Evolutionary conservation across 2,113 vertebrate genomes (phyloP).

Genomic region (Chaenogobius annularis): DNA sequence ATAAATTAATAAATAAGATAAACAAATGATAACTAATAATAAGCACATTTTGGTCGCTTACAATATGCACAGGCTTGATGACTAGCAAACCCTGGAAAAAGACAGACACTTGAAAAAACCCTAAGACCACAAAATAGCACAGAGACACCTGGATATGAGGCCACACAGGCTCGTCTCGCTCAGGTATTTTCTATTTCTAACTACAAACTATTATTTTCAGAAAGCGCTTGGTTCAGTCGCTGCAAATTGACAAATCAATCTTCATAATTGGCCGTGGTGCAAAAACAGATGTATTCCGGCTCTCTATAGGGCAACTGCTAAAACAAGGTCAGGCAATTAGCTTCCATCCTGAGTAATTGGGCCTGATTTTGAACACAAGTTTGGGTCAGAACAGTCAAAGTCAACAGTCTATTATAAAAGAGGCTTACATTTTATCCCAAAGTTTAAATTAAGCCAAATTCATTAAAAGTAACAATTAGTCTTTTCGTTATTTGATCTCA

Average conservation of each 20-base stretch:
- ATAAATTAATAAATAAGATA: too few relatives aligned
- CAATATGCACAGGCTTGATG: not conserved
- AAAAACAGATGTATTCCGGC: conserved; percentile 44
- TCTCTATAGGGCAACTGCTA: conserved; percentile 22
- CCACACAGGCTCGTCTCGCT: conserved; percentile 28
- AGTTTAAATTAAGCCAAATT: conserved; percentile 51
- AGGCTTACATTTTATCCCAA: conserved; percentile 7
- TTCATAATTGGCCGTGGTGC: conserved; percentile 55
- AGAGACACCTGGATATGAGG: conserved; percentile 37
- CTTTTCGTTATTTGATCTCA: conserved; percentile 56
- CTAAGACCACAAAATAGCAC: not conserved
- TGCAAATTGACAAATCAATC: conserved; percentile 69
- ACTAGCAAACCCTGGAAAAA: not conserved
- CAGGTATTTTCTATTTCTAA: conserved; percentile 48
- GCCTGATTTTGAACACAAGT: conserved; percentile 16
- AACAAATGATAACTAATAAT: too few relatives aligned
- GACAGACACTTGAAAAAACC: not conserved
- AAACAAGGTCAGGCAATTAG: conserved; percentile 28
- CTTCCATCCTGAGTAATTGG: conserved; percentile 15
- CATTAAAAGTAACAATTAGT: conserved; percentile 49
- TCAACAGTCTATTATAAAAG: conserved; percentile 21
- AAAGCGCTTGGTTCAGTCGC: conserved; percentile 53
- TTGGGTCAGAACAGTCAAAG: conserved; percentile 41
- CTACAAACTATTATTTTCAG: conserved; percentile 34
- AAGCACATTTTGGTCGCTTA: too few relatives aligned